phyloP scores from a whole-genome alignment of 2,888 invertebrate genomes.

The Tuta absoluta region DNA sequence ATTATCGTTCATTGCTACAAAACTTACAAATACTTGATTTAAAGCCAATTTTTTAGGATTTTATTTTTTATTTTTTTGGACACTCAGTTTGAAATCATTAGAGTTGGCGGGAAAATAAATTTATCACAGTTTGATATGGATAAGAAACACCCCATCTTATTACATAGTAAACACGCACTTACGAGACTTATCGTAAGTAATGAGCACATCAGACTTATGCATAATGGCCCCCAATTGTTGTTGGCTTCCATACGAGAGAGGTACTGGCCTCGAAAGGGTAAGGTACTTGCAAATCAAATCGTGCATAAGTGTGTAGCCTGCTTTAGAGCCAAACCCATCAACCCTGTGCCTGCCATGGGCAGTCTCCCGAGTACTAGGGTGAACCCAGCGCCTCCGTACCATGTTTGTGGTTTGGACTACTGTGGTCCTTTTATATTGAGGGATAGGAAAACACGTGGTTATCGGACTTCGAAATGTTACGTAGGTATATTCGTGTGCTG shows the following conservation, averaged over 20 bases:
- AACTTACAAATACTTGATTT: background rate
- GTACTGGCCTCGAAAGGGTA: constrained; percentile 6
- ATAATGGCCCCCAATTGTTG: constrained; percentile 3
- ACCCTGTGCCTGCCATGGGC: background rate
- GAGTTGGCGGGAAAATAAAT: constrained; percentile 16
- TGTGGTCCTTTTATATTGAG: background rate
- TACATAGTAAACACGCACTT: background rate
- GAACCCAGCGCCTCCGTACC: background rate
- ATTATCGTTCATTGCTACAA: too few species aligned
- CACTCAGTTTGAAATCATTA: background rate
- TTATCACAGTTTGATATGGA: background rate
- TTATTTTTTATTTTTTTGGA: too few species aligned
- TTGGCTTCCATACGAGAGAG: background rate
- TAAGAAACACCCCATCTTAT: constrained; percentile 15
- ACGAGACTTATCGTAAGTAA: background rate
- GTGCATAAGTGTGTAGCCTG: constrained; percentile 11
- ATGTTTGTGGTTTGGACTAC: background rate
- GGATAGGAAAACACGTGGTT: constrained; percentile 13
- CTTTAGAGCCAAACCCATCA: constrained; percentile 10
- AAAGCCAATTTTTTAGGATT: constrained; percentile 3
- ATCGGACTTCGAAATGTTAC: background rate
- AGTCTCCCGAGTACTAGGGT: background rate
- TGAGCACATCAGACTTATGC: constrained; percentile 12
- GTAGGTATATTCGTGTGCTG: background rate
- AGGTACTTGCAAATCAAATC: background rate